Conservation (phyloP, 1,140 invertebrate species). For the Uloborus diversus region DNA sequence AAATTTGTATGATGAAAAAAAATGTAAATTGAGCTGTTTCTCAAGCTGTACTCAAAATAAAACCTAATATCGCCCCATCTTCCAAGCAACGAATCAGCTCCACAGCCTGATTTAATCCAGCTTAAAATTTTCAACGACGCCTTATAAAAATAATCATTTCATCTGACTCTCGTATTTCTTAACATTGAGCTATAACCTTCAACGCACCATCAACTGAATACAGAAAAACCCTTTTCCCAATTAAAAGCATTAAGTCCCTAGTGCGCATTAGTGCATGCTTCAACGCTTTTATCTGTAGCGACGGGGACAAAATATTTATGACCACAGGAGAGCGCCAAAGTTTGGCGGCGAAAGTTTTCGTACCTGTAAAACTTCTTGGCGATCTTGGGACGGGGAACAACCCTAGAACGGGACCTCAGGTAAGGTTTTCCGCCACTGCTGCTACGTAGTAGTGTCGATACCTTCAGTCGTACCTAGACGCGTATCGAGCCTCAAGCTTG, state of each 20-base stretch:
- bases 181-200: too few species aligned
- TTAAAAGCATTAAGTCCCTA: not conserved
- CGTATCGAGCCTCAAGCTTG: slow-evolving; percentile 28
- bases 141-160: too few species aligned
- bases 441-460: slow-evolving; percentile 36
- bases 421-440: slow-evolving; percentile 13
- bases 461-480: slow-evolving; percentile 30
- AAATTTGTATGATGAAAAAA: too few species aligned
- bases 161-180: too few species aligned
- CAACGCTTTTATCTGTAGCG: not conserved
- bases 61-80: too few species aligned
- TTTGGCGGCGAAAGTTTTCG: slow-evolving; percentile 2
- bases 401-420: slow-evolving; percentile 34
- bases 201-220: too few species aligned
- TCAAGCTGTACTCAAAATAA: too few species aligned
- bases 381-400: slow-evolving; percentile 3
- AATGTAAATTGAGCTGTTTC: too few species aligned
- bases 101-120: too few species aligned
- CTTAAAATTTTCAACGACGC: too few species aligned
- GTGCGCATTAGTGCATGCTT: slow-evolving; percentile 16
- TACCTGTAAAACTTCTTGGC: slow-evolving; percentile 13
- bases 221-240: not conserved
- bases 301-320: slow-evolving; percentile 15
- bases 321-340: slow-evolving; percentile 6
- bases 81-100: too few species aligned